Percentiles rank a stretch among this genome's conserved stretches.
These are phyloP conservation scores for Caenorhabditis japonica DNA, from an alignment of 2,888 invertebrate species.

Conservation along the genomic window DNA sequence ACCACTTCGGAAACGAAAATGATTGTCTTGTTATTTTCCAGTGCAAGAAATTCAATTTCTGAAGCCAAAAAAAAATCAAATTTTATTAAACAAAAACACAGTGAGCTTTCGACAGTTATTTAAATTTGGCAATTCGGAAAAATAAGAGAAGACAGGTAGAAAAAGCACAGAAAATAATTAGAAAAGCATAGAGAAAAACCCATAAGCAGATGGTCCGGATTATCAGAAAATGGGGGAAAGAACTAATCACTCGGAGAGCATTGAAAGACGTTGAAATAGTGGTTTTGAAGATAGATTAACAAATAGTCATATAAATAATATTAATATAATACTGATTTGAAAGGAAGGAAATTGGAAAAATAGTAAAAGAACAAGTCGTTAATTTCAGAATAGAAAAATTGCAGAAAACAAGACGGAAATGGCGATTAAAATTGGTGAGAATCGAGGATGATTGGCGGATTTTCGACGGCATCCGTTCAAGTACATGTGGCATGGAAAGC, in stretches of 20 bases:
- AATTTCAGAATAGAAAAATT: slow-evolving; percentile 13
- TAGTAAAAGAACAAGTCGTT: neutral
- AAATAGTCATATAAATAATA: neutral
- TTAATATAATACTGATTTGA: slow-evolving; percentile 42
- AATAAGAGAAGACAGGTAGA: slow-evolving; percentile 9
- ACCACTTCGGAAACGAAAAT: too few relatives aligned
- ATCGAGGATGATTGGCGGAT: slow-evolving; percentile 7
- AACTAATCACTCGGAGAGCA: slow-evolving; percentile 45
- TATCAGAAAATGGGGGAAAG: slow-evolving; percentile 4
- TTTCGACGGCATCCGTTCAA: slow-evolving; percentile 74
- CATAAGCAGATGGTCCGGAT: slow-evolving; percentile 50
- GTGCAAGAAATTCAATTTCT: too few relatives aligned
- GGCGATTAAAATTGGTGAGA: slow-evolving; percentile 20
- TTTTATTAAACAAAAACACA: neutral
- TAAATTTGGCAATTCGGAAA: slow-evolving; percentile 31
- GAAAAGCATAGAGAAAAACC: slow-evolving; percentile 19
- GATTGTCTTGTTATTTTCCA: too few relatives aligned
- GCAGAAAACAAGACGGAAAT: slow-evolving; percentile 11
- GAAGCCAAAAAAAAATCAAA: neutral
- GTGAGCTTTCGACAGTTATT: slow-evolving; percentile 28
- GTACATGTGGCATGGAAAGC: slow-evolving; percentile 76
- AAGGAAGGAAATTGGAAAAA: slow-evolving; percentile 6
- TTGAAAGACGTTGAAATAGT: slow-evolving; percentile 7
- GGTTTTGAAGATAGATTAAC: neutral
- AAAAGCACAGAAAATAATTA: neutral